These are phyloP conservation scores for Neofelis nebulosa DNA, from an alignment of 2,113 vertebrate species.

Conservation along the genomic window DNA sequence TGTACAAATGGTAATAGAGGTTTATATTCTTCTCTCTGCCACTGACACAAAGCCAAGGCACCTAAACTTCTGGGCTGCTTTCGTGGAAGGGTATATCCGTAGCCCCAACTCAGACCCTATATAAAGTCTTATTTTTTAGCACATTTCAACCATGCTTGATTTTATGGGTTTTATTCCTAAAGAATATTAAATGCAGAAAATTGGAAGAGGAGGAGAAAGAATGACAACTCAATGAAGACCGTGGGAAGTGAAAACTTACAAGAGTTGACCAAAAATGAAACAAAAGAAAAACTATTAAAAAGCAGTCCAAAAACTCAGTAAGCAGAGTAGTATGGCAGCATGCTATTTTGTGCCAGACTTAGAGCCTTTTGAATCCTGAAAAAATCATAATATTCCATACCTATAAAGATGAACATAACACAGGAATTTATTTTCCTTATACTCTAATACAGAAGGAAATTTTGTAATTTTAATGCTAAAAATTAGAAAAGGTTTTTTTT, in stretches of 20 bases:
- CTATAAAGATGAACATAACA: neutral
- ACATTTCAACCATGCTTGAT: neutral
- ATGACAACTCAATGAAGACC: neutral
- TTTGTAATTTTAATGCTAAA: conserved; percentile 16
- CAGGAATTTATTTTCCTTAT: neutral
- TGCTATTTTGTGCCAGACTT: neutral
- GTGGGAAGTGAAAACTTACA: neutral
- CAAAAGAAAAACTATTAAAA: neutral
- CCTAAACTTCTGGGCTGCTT: neutral
- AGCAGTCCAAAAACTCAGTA: neutral
- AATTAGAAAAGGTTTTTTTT: neutral
- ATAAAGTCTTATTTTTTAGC: neutral
- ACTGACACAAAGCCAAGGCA: neutral
- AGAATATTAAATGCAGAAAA: conserved; percentile 25
- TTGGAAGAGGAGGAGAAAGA: neutral
- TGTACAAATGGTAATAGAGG: neutral
- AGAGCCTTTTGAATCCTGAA: neutral
- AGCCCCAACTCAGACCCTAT: neutral
- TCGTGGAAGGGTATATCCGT: neutral
- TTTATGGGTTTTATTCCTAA: conserved; percentile 16
- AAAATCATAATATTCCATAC: neutral
- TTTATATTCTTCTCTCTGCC: neutral
- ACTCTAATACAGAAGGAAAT: neutral
- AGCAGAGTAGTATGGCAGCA: neutral
- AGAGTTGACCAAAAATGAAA: conserved; percentile 25